Evolutionary conservation across 2,797 vertebrate genomes (phyloP).

Genomic region (Nannoperca australis): DNA sequence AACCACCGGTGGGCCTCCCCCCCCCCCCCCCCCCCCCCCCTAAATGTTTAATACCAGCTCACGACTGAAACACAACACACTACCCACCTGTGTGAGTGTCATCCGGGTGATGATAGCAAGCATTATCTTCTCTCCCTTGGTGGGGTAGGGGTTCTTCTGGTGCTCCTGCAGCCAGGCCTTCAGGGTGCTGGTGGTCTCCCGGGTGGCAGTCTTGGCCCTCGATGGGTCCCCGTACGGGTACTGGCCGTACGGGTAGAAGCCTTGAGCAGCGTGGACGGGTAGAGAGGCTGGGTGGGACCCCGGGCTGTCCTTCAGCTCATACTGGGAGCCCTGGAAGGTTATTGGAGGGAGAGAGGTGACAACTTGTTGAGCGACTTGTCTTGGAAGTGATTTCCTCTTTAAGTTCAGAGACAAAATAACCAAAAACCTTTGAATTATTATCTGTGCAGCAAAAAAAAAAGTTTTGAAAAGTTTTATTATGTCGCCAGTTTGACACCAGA

Average conservation of each 20-base stretch:
- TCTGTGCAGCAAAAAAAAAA: background rate
- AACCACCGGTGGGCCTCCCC: too few relatives aligned
- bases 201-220: constrained; percentile 94
- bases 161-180: constrained; percentile 99
- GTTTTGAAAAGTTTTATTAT: constrained; percentile 19
- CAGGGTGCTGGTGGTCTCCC: constrained; percentile 96
- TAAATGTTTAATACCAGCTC: background rate
- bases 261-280: constrained; percentile 92
- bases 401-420: background rate
- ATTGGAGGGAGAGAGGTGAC: background rate
- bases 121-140: constrained; percentile 97
- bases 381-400: background rate
- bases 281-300: constrained; percentile 94
- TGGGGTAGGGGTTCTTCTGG: constrained; percentile 96
- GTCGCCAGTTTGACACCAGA: background rate
- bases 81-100: constrained; percentile 93
- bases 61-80: background rate
- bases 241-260: constrained; percentile 97
- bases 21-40: too few relatives aligned
- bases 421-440: background rate
- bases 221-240: constrained; percentile 96
- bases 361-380: constrained; percentile 64
- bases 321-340: constrained; percentile 92
- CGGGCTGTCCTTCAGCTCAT: constrained; percentile 96
- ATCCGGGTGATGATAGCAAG: constrained; percentile 95